A percentile compares a stretch with the other conserved stretches of the same genome.
Conservation (phyloP, 2,888 invertebrate species). For the Eristalinus aeneus region DNA sequence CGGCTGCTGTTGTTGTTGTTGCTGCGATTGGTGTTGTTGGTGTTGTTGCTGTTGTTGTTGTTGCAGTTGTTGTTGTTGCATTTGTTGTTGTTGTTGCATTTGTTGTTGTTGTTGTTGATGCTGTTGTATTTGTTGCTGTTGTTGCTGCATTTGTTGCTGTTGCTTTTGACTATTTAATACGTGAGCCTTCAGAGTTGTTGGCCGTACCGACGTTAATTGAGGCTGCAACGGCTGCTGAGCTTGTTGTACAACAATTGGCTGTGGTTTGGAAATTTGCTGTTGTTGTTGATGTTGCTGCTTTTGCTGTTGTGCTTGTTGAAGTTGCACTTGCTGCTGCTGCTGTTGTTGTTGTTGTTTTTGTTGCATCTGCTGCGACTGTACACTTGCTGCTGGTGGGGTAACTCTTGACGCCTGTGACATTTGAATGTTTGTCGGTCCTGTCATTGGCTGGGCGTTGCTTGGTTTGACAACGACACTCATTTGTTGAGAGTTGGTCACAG, state of each 20-base stretch:
- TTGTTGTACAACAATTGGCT: conserved; percentile 76
- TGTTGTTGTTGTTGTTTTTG: conserved; percentile 54
- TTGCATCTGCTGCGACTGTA: conserved; percentile 20
- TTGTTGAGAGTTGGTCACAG: conserved; percentile 65
- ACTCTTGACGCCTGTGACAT: conserved; percentile 48
- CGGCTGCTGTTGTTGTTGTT: conserved; percentile 41
- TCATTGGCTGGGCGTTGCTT: conserved; percentile 71
- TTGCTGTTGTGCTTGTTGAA: background rate
- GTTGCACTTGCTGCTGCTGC: conserved; percentile 3
- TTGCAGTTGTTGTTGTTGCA: conserved; percentile 74
- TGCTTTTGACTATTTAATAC: conserved; percentile 82
- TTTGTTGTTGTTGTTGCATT: conserved; percentile 71
- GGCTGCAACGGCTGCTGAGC: conserved; percentile 78
- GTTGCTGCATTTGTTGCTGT: conserved; percentile 73
- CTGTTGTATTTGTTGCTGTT: conserved; percentile 47
- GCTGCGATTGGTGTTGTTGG: conserved; percentile 50
- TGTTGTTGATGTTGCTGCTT: conserved; percentile 78
- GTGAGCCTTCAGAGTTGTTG: conserved; percentile 85
- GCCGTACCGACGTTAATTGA: conserved; percentile 77
- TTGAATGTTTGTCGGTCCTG: conserved; percentile 60
- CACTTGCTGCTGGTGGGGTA: conserved; percentile 24
- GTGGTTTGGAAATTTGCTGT: conserved; percentile 73
- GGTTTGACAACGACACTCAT: conserved; percentile 78
- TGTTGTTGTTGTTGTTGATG: conserved; percentile 61
- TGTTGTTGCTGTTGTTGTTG: conserved; percentile 47